Evolutionary conservation across 2,888 invertebrate species (phyloP).

Genomic region (Dorcus parallelipipedus): DNA sequence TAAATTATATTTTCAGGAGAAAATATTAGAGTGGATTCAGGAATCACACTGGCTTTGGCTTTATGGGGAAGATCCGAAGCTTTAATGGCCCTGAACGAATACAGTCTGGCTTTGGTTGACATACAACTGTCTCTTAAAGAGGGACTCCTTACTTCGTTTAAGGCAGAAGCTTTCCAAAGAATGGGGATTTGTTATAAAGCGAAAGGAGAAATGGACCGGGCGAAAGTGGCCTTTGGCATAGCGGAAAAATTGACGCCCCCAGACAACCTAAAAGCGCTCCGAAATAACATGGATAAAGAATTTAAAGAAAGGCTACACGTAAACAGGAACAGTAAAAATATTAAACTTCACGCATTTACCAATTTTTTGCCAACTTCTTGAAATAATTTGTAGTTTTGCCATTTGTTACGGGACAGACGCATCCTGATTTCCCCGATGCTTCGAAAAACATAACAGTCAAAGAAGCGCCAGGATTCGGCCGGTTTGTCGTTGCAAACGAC

Average conservation of each 20-base stretch:
- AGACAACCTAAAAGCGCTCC: slow-evolving; percentile 48
- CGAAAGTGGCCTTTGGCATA: slow-evolving; percentile 63
- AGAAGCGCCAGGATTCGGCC: slow-evolving; percentile 62
- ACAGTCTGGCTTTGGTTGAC: slow-evolving; percentile 63
- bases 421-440: slow-evolving; percentile 51
- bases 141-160: slow-evolving; percentile 59
- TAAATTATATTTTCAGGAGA: slow-evolving; percentile 27
- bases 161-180: slow-evolving; percentile 65
- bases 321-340: slow-evolving; percentile 20
- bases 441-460: slow-evolving; percentile 60
- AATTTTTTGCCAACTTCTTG: too few relatives aligned
- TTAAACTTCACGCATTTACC: neutral
- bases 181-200: slow-evolving; percentile 69
- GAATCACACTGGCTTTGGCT: slow-evolving; percentile 61
- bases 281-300: slow-evolving; percentile 47
- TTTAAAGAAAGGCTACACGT: slow-evolving; percentile 23
- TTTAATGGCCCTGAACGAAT: slow-evolving; percentile 57
- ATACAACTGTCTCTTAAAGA: slow-evolving; percentile 63
- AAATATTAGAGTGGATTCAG: slow-evolving; percentile 54
- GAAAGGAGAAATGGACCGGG: slow-evolving; percentile 58
- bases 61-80: slow-evolving; percentile 66
- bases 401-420: slow-evolving; percentile 11
- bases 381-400: slow-evolving; percentile 18
- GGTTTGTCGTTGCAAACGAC: slow-evolving; percentile 64
- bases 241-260: slow-evolving; percentile 58